Evolutionary conservation across 2,113 vertebrate genomes (phyloP), one percentile per base, ranked within the genome.

Genomic region (Callipepla californica): DNA sequence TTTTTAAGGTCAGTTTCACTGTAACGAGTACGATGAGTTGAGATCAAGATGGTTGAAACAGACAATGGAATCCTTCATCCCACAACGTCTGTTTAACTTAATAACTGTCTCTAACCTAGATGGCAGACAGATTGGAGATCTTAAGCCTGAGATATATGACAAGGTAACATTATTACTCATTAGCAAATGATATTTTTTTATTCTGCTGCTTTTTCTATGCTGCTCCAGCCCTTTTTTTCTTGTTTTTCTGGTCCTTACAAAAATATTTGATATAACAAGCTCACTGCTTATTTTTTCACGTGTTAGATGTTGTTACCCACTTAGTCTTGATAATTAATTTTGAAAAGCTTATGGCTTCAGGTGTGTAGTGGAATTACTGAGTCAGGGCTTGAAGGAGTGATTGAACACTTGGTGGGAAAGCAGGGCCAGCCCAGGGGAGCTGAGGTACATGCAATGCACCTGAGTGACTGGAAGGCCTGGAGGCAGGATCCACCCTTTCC

Each of bases 51-150:
- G 98, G 98, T 94, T 98, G 96, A 90, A 96, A 79, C 97, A 98
- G 96, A 99, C 99, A 3, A 96, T 99, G 80, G 98, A 99, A 96
- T 99, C 99, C 57, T 99, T 99, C 94, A 97, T 99, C 89, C 98
- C 99, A 23, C 76, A 81, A 26, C 85, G 97, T 68, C 86, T 98
- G 47, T 89, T 87, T 65, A 97, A 97, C 85, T 83, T 91, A 69
- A 95, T 99, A 94, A 93, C 74, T 17, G 67, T 99, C 44, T 98
- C 98, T 77, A 96, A 97, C 70, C 70, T 97, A 95, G 99, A 99
- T 55, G 99, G 99, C 48, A 98, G 98, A 62, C 74, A 96, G 68
- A 92, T 99, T 91, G 98, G 98, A 85, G 93, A 97, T 85, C 92
- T 88, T 25, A 95, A 97, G 32, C 96, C 96, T 34, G 98, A 97